Base-by-base conservation (phyloP, 2,797 vertebrate genomes). In the Acomys russatus region DNA sequence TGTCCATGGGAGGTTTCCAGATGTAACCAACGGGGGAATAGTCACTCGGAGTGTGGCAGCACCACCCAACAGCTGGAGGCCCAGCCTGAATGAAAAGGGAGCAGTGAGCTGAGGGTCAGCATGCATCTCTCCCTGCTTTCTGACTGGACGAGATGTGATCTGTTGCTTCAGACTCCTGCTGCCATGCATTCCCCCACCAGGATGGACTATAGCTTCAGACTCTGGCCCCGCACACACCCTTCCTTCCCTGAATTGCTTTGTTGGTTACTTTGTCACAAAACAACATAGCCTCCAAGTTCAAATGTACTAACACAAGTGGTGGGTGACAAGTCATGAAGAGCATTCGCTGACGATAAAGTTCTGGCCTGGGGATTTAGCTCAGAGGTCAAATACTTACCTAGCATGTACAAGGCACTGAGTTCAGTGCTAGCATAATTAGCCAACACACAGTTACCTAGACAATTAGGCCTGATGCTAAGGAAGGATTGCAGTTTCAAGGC, bases 211-310 rank as follows among this genome's bases (percentile, higher is more conserved):
- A 35, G 66, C 22, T 9, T 70, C 66, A 54, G 1, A 54, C 44
- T n/a, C 64, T 17, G 49, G 56, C 49, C 49, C 33, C 4, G 35
- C 35, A 11, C 66, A 86, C 54, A 4, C 20, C 84, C 33, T n/a
- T 23, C 49, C 83, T 56, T 23, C 66, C 49, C 22, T 25, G 35
- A 51, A 35, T 35, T 61, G 56, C 56, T 61, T 35, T 35, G 33
- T 22, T 8, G 5, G 54, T 11, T n/a, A 59, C 12, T 18, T 82
- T 0, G 6, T 35, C 20, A 35, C 54, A 61, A 68, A 54, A 33
- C 35, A 61, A 51, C 11, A 68, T 2, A 71, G 66, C 63, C 25
- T 94, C 68, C 82, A 96, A 86, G 91, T 66, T 92, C 63, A 95
- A 79, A 80, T 85, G 90, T 22, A 78, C 11, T 64, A 25, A 84